Evolutionary conservation across 1,140 invertebrate genomes (phyloP), one percentile per base, ranked within the genome.

Genomic region (Bombus confusus): DNA sequence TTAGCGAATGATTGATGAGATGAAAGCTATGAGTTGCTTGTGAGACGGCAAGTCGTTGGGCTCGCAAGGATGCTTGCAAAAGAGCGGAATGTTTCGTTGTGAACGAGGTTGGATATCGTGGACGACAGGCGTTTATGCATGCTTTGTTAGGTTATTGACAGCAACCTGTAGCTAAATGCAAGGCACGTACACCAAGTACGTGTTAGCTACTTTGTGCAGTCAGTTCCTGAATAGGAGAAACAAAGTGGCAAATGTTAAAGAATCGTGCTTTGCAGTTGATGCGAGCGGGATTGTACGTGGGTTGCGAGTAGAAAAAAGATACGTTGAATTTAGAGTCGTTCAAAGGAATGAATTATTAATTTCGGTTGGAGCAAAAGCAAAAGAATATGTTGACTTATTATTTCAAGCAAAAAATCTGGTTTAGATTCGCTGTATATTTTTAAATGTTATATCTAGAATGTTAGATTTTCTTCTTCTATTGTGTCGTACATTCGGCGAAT

Each of bases 171-270:
- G 34, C 41, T 62, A 80, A 85, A 88, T 88, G 83, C 76, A 34
- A 47, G n/a, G 64, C 88, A 82, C 83, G 88, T 86, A 81, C 31
- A 52, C 77, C 85, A 88, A 82, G 76, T 80, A 88, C 72, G 86
- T 52, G 52, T 41, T 43, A 77, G 41, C 12, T 64, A 76, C 74
- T 84, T 84, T 83, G 52, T 8, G 47, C 52, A 82, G 86, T 39
- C 79, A 41, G 37, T 62, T 62, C 28, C 59, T 28, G 25, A 62
- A 62, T 62, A 52, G 47, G 0, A 52, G 47, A 52, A 52, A 52
- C 47, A 52, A 52, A 52, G 47, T 52, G 47, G 59, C 69, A 59
- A 37, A 68, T 18, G 47, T 75, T 34, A 18, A 22, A 34, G 47
- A 52, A 75, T 28, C 74, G 74, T 52, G 47, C 47, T 52, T 52